A percentile compares a stretch with the other conserved stretches of the same genome.
These are phyloP conservation scores for Meiosimyza decipiens DNA, from an alignment of 2,888 invertebrate genomes.

Conservation along the genomic window DNA sequence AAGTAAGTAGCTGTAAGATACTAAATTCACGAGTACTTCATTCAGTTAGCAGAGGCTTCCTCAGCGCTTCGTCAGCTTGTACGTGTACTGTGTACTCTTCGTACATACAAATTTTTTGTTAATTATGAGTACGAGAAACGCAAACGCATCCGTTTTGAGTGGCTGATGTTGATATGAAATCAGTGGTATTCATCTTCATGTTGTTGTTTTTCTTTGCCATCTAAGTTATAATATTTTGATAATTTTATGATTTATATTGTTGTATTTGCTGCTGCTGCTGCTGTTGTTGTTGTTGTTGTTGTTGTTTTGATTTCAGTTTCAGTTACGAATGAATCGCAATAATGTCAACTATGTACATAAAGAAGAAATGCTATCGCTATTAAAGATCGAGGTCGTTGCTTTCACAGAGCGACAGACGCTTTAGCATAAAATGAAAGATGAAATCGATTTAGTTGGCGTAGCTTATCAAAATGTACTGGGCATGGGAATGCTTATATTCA, in stretches of 20 bases:
- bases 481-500: too few species aligned
- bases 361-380: constrained; percentile 21
- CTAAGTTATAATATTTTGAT: not conserved
- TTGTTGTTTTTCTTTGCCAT: not conserved
- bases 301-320: constrained; percentile 24
- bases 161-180: constrained; percentile 11
- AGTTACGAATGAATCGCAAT: constrained; percentile 4
- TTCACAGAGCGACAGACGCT: constrained; percentile 21
- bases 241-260: not conserved
- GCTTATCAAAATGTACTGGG: too few species aligned
- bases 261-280: too few species aligned
- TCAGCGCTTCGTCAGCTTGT: too few species aligned
- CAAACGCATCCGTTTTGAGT: constrained; percentile 28
- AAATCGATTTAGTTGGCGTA: constrained; percentile 30
- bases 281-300: constrained; percentile 17
- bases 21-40: too few species aligned
- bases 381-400: constrained; percentile 35
- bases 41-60: too few species aligned
- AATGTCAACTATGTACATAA: constrained; percentile 12
- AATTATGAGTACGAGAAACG: constrained; percentile 20
- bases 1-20: too few species aligned
- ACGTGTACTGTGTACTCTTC: too few species aligned
- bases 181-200: not conserved
- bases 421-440: constrained; percentile 16
- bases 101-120: too few species aligned